Evolutionary conservation across 2,113 vertebrate genomes (phyloP).

Genomic region (Semnopithecus entellus): DNA sequence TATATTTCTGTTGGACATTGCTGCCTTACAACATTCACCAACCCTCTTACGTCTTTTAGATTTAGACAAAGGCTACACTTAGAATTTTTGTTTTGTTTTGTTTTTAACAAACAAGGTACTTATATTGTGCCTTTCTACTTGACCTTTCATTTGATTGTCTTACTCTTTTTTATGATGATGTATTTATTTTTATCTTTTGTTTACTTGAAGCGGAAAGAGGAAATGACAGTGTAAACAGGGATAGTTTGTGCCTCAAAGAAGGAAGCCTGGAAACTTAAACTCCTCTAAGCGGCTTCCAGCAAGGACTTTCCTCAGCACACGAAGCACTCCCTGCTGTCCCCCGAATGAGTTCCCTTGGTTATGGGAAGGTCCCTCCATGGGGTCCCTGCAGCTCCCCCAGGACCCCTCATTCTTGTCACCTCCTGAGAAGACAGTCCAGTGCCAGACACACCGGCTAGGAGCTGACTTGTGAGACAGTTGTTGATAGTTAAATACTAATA

Average conservation of each 20-base stretch:
- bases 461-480: background rate
- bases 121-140: background rate
- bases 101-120: background rate
- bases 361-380: background rate
- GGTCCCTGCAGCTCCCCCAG: background rate
- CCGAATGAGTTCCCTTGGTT: background rate
- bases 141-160: background rate
- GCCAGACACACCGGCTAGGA: background rate
- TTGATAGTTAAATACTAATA: background rate
- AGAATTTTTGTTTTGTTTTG: background rate
- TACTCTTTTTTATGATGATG: background rate
- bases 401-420: background rate
- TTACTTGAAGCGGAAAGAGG: background rate
- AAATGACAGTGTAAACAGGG: background rate
- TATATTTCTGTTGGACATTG: background rate
- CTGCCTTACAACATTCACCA: too few species aligned
- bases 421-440: background rate
- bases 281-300: background rate
- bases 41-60: accelerated
- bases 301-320: background rate
- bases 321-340: background rate
- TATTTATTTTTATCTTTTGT: background rate
- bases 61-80: background rate
- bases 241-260: background rate
- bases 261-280: background rate